Conservation (phyloP, 2,113 vertebrate species). For the Gadus chalcogrammus region DNA sequence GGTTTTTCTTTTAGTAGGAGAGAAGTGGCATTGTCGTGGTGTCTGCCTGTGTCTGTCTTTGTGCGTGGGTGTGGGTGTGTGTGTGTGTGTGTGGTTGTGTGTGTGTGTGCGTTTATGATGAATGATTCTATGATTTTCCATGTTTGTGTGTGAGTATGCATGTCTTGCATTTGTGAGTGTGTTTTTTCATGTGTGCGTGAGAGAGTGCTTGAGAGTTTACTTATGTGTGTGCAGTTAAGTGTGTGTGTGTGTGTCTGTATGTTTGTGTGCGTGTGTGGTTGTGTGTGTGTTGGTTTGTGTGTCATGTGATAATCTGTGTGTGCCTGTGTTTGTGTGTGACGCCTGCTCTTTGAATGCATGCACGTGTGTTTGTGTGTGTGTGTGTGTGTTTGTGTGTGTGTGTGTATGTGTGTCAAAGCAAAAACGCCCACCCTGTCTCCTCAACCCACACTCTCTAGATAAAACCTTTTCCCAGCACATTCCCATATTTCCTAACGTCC, state of each 20-base stretch:
- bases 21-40: constrained; percentile 20
- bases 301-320: neutral
- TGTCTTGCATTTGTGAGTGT: neutral
- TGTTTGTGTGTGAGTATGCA: neutral
- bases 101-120: too few species aligned
- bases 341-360: neutral
- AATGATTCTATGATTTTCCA: neutral
- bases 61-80: neutral
- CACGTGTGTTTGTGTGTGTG: neutral
- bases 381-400: neutral
- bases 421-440: too few species aligned
- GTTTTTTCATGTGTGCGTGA: too few species aligned
- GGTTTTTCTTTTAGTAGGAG: constrained; percentile 37
- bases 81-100: too few species aligned
- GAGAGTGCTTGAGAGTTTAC: too few species aligned
- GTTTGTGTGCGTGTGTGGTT: neutral
- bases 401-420: neutral
- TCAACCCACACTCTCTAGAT: neutral
- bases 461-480: constrained; percentile 1
- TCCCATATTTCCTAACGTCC: constrained; percentile 10
- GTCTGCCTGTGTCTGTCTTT: constrained; percentile 24
- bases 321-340: neutral
- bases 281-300: constrained; percentile 2
- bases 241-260: neutral
- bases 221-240: neutral